Evolutionary conservation across 1,140 invertebrate genomes (phyloP).

Genomic region (Plutomurus gul): DNA sequence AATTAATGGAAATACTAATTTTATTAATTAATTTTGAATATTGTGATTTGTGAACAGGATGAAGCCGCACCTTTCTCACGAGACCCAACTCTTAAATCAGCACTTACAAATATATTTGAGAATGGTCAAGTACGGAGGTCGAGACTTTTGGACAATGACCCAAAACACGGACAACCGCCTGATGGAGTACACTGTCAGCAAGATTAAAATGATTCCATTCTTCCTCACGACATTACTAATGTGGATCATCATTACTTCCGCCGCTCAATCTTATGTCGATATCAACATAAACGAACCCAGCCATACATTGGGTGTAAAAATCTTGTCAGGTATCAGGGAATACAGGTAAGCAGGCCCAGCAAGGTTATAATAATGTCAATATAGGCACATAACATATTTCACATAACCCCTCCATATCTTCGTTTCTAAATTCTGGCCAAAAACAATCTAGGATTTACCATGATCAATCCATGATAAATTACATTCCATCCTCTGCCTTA

Average conservation of each 20-base stretch:
- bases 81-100: background rate
- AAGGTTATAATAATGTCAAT: too few relatives aligned
- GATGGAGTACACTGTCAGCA: background rate
- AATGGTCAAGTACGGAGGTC: background rate
- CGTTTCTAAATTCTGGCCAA: too few relatives aligned
- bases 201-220: conserved; percentile 6
- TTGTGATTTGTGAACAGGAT: too few relatives aligned
- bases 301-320: background rate
- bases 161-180: background rate
- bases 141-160: background rate
- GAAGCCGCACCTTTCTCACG: background rate
- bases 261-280: too few relatives aligned
- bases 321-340: too few relatives aligned
- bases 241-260: background rate
- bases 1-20: too few relatives aligned
- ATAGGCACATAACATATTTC: too few relatives aligned
- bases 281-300: background rate
- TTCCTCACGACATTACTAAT: background rate
- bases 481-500: too few relatives aligned
- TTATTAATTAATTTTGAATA: background rate
- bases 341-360: too few relatives aligned
- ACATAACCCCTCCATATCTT: too few relatives aligned
- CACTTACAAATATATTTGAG: background rate
- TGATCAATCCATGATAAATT: too few relatives aligned
- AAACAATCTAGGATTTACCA: too few relatives aligned